Evolutionary conservation across 2,888 invertebrate genomes (phyloP), one percentile per base, ranked within the genome.

Genomic region (Mesorhabditis belari): DNA sequence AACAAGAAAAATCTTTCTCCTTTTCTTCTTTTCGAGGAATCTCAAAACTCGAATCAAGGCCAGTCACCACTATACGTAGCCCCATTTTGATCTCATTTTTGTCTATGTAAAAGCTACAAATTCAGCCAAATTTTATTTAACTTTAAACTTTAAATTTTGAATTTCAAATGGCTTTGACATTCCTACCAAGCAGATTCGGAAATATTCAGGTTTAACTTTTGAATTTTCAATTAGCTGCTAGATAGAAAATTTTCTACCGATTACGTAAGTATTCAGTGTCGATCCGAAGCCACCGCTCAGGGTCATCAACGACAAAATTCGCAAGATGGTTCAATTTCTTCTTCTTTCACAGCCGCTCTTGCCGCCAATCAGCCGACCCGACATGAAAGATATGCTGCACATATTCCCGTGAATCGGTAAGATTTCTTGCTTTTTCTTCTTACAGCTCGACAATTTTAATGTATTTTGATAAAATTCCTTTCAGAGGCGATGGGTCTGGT

Each of bases 341-440:
- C 54, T 26, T 62, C 68, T 28, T 73, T 73, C 55, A 64, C 69
- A 3, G 72, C 73, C 17, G 72, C 74, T 6, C 68, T 74, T 35
- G 65, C 70, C 26, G 72, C 69, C 28, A 62, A 65, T 35, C 70
- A 66, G 21, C 62, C 62, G 24, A 55, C 60, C 0, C 68, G 77
- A 53, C 63, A 58, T 3, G 64, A 64, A 19, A 61, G 71, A 9
- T 78, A 77, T 51, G 77, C 77, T 1, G 77, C 77, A 25, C 77
- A 77, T 60, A 77, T 77, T 64, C 76, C 77, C 21, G 64, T 77
- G 28, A 60, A 65, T 53, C 61, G 71, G 19, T 50, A 50, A n/a
- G 12, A 50, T 19, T n/a, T n/a, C n/a, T n/a, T n/a, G n/a, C n/a
- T 50, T 19, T 50, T 17, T 50, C 50, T 19, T 19, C 5, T 50